Percentiles rank a stretch among this genome's conserved stretches.
Evolutionary conservation across 2,113 vertebrate genomes (phyloP).

Genomic region (Cynopterus brachyotis): DNA sequence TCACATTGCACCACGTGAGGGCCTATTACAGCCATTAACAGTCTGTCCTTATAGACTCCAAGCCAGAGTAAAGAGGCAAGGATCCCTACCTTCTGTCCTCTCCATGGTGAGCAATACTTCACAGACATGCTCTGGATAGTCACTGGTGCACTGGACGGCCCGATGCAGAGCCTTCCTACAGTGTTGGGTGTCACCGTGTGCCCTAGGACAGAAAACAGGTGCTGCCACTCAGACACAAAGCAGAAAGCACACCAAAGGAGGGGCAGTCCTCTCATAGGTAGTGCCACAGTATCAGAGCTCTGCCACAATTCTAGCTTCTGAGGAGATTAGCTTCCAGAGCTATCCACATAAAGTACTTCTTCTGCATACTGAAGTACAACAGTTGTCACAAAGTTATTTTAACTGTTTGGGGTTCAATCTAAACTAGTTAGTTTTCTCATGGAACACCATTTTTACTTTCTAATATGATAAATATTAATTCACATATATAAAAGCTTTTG

Average conservation of each 20-base stretch:
- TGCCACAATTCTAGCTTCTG: accelerated
- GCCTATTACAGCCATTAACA: accelerated
- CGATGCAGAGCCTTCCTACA: constrained; percentile 96
- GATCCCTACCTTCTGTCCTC: constrained; percentile 92
- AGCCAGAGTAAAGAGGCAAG: not conserved
- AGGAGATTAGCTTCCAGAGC: not conserved
- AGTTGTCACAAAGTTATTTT: not conserved
- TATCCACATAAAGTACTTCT: not conserved
- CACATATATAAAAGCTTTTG: not conserved
- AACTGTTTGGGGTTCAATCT: not conserved
- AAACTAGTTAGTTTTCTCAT: not conserved
- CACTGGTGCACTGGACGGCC: constrained; percentile 95
- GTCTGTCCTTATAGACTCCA: not conserved
- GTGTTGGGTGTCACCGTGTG: constrained; percentile 92
- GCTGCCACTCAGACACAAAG: not conserved
- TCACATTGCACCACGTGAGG: not conserved
- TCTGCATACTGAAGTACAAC: accelerated
- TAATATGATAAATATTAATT: not conserved
- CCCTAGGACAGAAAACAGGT: constrained; percentile 80
- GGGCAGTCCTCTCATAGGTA: not conserved
- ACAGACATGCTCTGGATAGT: constrained; percentile 97
- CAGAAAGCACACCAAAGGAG: not conserved
- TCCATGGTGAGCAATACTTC: constrained; percentile 97
- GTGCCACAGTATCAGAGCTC: not conserved
- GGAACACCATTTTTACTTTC: not conserved